These are phyloP conservation scores for Turnix velox DNA, from an alignment of 2,113 vertebrate species.

Conservation along the genomic window DNA sequence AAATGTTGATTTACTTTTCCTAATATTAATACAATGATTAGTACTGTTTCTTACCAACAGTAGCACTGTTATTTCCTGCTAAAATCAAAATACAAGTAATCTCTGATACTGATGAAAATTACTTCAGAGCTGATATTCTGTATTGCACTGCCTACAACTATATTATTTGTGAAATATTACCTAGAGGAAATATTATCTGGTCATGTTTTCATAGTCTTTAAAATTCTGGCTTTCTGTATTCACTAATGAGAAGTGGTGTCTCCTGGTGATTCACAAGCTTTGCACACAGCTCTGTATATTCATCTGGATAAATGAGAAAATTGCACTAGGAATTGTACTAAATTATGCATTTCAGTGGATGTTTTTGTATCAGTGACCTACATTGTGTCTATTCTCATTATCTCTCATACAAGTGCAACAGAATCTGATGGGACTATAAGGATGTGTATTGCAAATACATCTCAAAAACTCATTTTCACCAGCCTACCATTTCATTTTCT, in stretches of 20 bases:
- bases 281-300: not conserved
- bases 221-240: not conserved
- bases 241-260: not conserved
- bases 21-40: not conserved
- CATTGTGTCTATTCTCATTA: not conserved
- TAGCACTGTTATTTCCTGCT: not conserved
- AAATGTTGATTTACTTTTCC: slow-evolving; percentile 36
- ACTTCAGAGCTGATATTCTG: not conserved
- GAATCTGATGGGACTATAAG: not conserved
- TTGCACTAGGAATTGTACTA: not conserved
- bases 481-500: not conserved
- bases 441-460: not conserved
- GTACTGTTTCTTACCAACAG: not conserved
- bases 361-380: not conserved
- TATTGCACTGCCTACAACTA: not conserved
- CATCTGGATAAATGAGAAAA: not conserved
- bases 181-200: not conserved
- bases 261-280: not conserved
- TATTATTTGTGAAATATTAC: not conserved
- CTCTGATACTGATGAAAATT: not conserved
- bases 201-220: not conserved
- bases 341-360: not conserved
- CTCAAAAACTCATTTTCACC: not conserved
- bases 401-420: not conserved
- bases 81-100: not conserved